Percentiles rank a stretch among this genome's conserved stretches.
Evolutionary conservation across 2,888 invertebrate species (phyloP).

Genomic region (Nemotelus pantherinus): DNA sequence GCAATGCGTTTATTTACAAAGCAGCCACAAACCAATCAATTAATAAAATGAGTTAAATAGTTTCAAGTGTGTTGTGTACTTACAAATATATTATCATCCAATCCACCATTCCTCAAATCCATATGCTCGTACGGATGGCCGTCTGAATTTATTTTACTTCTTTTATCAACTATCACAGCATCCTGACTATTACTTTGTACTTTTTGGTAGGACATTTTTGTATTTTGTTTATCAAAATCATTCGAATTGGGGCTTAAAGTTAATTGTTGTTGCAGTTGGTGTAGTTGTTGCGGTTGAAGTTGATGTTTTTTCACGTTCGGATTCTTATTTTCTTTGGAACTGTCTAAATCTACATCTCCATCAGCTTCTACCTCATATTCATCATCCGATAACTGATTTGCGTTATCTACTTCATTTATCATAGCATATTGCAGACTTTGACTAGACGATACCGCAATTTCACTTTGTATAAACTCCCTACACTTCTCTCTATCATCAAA

Average conservation of each 20-base stretch:
- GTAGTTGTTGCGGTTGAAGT: constrained; percentile 1
- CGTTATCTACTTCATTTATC: background rate
- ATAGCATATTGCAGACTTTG: constrained; percentile 35
- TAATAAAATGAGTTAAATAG: constrained; percentile 12
- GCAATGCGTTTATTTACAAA: constrained; percentile 27
- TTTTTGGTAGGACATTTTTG: constrained; percentile 49
- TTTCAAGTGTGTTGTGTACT: constrained; percentile 36
- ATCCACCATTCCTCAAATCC: constrained; percentile 41
- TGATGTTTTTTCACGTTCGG: constrained; percentile 46
- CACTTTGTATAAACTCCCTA: constrained; percentile 48
- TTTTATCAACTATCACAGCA: constrained; percentile 50
- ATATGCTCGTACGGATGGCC: constrained; percentile 5
- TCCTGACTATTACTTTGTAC: constrained; percentile 49
- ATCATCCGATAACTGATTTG: background rate
- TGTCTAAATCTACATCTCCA: constrained; percentile 38
- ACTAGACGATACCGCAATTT: constrained; percentile 51
- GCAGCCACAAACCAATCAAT: constrained; percentile 9
- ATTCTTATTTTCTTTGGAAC: constrained; percentile 49
- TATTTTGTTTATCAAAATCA: constrained; percentile 32
- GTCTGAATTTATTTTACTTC: constrained; percentile 43
- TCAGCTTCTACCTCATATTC: background rate
- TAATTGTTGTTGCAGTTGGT: constrained; percentile 22
- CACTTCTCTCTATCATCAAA: constrained; percentile 46
- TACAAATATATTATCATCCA: constrained; percentile 49
- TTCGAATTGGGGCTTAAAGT: constrained; percentile 29